Conservation (phyloP, 2,113 vertebrate genomes). For the Stegostoma tigrinum region DNA sequence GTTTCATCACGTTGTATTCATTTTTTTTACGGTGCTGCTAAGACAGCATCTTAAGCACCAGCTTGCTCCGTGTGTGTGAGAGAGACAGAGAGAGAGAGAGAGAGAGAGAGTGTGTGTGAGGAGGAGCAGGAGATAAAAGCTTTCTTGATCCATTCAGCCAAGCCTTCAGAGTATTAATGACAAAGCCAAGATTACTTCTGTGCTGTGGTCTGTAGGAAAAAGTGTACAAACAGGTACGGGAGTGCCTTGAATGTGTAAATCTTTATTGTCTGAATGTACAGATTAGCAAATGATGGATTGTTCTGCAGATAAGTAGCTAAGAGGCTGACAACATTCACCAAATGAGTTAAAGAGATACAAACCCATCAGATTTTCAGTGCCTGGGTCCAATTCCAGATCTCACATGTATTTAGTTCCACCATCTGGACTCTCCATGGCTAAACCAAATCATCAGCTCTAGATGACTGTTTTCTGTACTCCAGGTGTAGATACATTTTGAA, state of each 20-base stretch:
- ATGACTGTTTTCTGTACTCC: neutral
- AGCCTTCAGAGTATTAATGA: neutral
- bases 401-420: neutral
- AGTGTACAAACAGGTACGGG: conserved; percentile 21
- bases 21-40: conserved; percentile 7
- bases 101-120: neutral
- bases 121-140: neutral
- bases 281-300: conserved; percentile 25
- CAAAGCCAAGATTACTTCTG: neutral
- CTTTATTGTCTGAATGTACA: conserved; percentile 13
- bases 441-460: neutral
- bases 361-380: conserved; percentile 11
- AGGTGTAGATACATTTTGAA: neutral
- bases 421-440: neutral
- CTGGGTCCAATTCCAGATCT: neutral
- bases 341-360: neutral
- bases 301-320: conserved; percentile 11
- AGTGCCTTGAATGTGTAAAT: conserved; percentile 10
- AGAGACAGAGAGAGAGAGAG: neutral
- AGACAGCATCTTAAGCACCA: conserved; percentile 3
- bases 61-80: neutral
- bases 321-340: neutral
- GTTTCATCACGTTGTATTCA: conserved; percentile 12
- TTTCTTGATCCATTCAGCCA: neutral
- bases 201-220: neutral